Evolutionary conservation across 2,888 invertebrate species (phyloP).

Genomic region (Diarsia brunnea): DNA sequence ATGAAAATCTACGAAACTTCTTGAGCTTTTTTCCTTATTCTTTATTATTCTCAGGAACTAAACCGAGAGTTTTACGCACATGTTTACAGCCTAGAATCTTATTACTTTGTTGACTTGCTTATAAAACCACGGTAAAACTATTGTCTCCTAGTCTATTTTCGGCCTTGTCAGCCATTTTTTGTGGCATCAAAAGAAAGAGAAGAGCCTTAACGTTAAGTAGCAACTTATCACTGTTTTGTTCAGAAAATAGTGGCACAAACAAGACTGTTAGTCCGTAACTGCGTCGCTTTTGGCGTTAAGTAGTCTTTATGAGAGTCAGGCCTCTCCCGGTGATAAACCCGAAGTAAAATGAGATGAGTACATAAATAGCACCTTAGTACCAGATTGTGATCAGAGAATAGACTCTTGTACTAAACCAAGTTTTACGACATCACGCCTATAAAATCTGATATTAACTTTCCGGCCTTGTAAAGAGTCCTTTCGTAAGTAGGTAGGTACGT

Average conservation of each 20-base stretch:
- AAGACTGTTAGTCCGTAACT: slow-evolving; percentile 76
- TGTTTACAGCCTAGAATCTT: slow-evolving; percentile 51
- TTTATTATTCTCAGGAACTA: slow-evolving; percentile 21
- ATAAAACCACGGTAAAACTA: slow-evolving; percentile 50
- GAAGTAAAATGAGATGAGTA: slow-evolving; percentile 62
- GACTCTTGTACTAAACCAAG: slow-evolving; percentile 60
- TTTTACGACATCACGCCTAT: slow-evolving; percentile 61
- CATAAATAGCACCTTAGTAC: slow-evolving; percentile 68
- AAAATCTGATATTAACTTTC: slow-evolving; percentile 64
- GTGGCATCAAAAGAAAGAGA: slow-evolving; percentile 55
- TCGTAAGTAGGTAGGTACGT: slow-evolving; percentile 14
- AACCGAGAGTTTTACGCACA: slow-evolving; percentile 42
- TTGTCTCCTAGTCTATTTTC: slow-evolving; percentile 32
- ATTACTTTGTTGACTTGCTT: slow-evolving; percentile 63
- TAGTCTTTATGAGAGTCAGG: slow-evolving; percentile 69
- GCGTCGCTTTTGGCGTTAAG: slow-evolving; percentile 71
- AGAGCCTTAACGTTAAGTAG: slow-evolving; percentile 38
- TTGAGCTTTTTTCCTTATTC: slow-evolving; percentile 4
- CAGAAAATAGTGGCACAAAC: slow-evolving; percentile 78
- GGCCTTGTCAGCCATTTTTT: slow-evolving; percentile 39
- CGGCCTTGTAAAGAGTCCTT: slow-evolving; percentile 54
- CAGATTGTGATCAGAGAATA: slow-evolving; percentile 66
- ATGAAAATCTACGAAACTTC: slow-evolving; percentile 19
- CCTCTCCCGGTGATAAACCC: slow-evolving; percentile 65
- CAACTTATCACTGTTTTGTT: slow-evolving; percentile 71